Evolutionary conservation across 37 sponge, comb jelly and placozoan genomes (phyloP), one percentile per base, ranked within the genome.

Genomic region (Eunapius fragilis): DNA sequence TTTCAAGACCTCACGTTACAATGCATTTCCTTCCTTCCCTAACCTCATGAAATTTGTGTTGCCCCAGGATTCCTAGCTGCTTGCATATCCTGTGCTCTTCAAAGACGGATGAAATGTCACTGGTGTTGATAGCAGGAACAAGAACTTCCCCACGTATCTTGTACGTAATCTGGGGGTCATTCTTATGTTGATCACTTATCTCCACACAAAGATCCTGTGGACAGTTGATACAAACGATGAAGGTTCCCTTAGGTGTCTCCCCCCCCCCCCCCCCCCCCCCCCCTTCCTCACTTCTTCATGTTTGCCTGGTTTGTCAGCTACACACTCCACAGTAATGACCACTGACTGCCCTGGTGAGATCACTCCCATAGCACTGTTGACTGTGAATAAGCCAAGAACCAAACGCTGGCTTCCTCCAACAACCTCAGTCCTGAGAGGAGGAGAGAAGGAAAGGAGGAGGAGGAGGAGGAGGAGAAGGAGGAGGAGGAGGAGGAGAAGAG

Each of bases 61-160:
- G 86, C 17, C 86, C 92, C 25, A 97, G 76, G 11, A 89, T 87
- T 48, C 94, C 89, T n/a, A 92, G 82, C 75, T 87, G 80, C 70
- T 75, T 82, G 86, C 98, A 97, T 33, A 98, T 89, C 10, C 94
- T 82, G 80, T 98, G 99, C 81, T 98, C 99, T 67, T 98, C 99
- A 93, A 96, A 98, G 3, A 98, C 89, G 17, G 91, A 84, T 11
- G 80, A 85, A 19, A 92, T 36, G 73, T 93, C 98, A 25, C 84
- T 80, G 22, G 67, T 85, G 79, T 92, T 87, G 84, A 98, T 95
- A 14, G 89, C 87, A 31, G 99, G 99, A 1, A 93, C 82, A 26
- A 92, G 74, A 19, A 94, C 94, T 74, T 98, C 99, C n/a, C 92
- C 92, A 76, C 83, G 76, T 4, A 98, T 74, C 81, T 90, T 89